Conservation (phyloP, 2,113 vertebrate species). For the Tupaia chinensis region DNA sequence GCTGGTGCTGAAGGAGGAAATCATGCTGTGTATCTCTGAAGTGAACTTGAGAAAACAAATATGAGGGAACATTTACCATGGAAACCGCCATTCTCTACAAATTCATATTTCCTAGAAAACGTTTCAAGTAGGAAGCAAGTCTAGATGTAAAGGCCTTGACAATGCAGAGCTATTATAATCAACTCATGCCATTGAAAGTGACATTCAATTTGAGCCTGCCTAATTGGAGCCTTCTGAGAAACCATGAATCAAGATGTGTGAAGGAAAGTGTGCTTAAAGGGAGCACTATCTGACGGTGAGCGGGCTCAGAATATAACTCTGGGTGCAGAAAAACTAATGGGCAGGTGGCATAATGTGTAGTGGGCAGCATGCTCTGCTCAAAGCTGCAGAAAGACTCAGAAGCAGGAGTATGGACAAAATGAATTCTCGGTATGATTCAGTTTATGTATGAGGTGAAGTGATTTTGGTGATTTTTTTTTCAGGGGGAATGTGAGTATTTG, state of each 20-base stretch:
- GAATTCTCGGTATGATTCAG: slow-evolving; percentile 24
- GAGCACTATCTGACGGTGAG: background rate
- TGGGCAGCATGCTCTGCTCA: background rate
- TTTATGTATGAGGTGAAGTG: slow-evolving; percentile 20
- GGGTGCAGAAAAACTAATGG: background rate
- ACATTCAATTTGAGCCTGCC: slow-evolving; percentile 40
- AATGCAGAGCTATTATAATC: background rate
- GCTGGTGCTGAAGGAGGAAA: slow-evolving; percentile 67
- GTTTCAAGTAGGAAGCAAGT: slow-evolving; percentile 50
- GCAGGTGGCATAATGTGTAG: background rate
- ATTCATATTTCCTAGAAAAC: slow-evolving; percentile 66
- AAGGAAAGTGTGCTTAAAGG: slow-evolving; percentile 11
- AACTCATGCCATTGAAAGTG: slow-evolving; percentile 5
- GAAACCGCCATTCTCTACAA: slow-evolving; percentile 71
- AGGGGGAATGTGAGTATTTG: background rate
- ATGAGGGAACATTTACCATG: slow-evolving; percentile 69
- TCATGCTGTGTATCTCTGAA: slow-evolving; percentile 70
- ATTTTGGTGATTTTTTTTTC: slow-evolving; percentile 42
- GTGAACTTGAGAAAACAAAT: slow-evolving; percentile 70
- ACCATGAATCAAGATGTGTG: background rate
- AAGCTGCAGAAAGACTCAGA: slow-evolving; percentile 16
- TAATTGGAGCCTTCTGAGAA: background rate
- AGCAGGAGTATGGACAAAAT: background rate
- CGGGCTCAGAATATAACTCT: background rate
- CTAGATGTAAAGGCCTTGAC: slow-evolving; percentile 50